Evolutionary conservation across 2,113 vertebrate species (phyloP), one percentile per base, ranked within the genome.

Genomic region (Alouatta palliata): DNA sequence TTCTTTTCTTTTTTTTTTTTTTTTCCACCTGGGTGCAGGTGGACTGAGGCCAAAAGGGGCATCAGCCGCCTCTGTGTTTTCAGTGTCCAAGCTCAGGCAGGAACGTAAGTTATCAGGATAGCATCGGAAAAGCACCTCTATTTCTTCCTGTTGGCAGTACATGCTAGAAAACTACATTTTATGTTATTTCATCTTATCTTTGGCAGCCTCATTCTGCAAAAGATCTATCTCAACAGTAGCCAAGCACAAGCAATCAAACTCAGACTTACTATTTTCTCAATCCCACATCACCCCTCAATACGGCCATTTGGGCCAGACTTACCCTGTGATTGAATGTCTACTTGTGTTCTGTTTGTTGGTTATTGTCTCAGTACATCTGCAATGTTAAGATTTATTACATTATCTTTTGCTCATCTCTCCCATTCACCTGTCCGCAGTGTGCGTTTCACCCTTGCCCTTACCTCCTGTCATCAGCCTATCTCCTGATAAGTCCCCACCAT

Each of bases 161-260:
- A 75, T 90, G 37, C 47, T 40, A 75, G 30, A 14, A 90, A 61
- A 92, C 37, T 54, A 73, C 94, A 83, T 83, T 92, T 85, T 82
- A 82, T 86, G 23, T 81, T 77, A 17, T 83, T 87, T 92, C 37
- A 61, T 66, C 52, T 80, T 85, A 71, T 90, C n/a, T 83, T 95
- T 82, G 37, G 35, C 30, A 89, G 87, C 32, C 3, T 70, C 61
- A 66, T 94, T 90, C 14, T 90, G 37, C 43, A 94, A 45, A 95
- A 82, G 32, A 37, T 71, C 3, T 81, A 87, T 30, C 32, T 71
- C 64, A 92, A 86, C 10, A 47, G 16, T 7, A 93, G 77, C 30
- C n/a, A 88, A 82, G 8, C 19, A 86, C 37, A 84, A 75, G 45
- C 68, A 75, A 90, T 68, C 35, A 91, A 54, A 91, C 64, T 58